A percentile compares a stretch with the other conserved stretches of the same genome.
These are phyloP conservation scores for Coecobrya sp. DNA, from an alignment of 2,888 invertebrate species.

Conservation along the genomic window DNA sequence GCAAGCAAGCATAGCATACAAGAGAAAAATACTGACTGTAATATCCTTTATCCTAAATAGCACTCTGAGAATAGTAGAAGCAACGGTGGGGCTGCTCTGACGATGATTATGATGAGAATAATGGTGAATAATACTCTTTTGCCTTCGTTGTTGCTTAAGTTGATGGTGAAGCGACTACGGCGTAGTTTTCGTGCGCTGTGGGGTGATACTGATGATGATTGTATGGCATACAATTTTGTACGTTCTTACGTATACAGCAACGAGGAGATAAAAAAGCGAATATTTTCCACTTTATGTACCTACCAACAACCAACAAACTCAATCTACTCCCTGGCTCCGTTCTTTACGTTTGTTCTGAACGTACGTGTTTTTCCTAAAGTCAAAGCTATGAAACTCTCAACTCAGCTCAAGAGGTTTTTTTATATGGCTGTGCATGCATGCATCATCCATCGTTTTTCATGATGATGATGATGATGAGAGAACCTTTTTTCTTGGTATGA, in stretches of 20 bases:
- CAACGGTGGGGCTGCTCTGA: slow-evolving; percentile 28
- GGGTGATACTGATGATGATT: slow-evolving; percentile 72
- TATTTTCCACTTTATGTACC: slow-evolving; percentile 72
- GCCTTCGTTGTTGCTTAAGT: slow-evolving; percentile 36
- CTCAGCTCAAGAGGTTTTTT: slow-evolving; percentile 10
- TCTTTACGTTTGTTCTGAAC: slow-evolving; percentile 18
- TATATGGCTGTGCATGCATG: slow-evolving; percentile 71
- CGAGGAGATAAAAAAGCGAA: slow-evolving; percentile 65
- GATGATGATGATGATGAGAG: slow-evolving; percentile 70
- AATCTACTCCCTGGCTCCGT: slow-evolving; percentile 13
- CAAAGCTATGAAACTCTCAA: slow-evolving; percentile 16
- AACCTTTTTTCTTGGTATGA: slow-evolving; percentile 80
- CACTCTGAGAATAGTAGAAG: slow-evolving; percentile 69
- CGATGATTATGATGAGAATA: slow-evolving; percentile 59
- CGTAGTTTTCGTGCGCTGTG: slow-evolving; percentile 80
- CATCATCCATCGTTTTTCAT: slow-evolving; percentile 63
- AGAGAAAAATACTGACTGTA: slow-evolving; percentile 56
- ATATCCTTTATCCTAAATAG: slow-evolving; percentile 78
- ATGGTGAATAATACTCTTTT: slow-evolving; percentile 77
- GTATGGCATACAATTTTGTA: slow-evolving; percentile 68
- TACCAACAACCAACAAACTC: slow-evolving; percentile 33
- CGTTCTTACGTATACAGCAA: slow-evolving; percentile 29
- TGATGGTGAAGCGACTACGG: slow-evolving; percentile 35
- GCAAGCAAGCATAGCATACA: slow-evolving; percentile 32
- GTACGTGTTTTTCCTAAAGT: slow-evolving; percentile 52